These are phyloP conservation scores for Andrena cerasifolii DNA, from an alignment of 1,140 invertebrate genomes.

Conservation along the genomic window DNA sequence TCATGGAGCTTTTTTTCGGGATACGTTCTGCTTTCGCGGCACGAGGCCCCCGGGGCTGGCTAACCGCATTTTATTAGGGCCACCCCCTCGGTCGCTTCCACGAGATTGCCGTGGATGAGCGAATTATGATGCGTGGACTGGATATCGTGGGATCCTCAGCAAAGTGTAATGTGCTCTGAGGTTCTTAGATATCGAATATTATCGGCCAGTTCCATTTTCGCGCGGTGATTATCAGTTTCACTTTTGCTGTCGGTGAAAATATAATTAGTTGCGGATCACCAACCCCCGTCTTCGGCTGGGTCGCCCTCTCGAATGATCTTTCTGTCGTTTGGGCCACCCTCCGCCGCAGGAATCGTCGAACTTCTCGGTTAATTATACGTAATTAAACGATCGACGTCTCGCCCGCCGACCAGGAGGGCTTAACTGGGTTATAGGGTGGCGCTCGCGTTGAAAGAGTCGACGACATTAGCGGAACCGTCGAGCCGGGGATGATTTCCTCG, in stretches of 20 bases:
- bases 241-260: no score
- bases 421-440: constrained; percentile 11
- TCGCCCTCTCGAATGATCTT: not conserved
- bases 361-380: not conserved
- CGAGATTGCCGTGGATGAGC: not conserved
- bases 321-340: not conserved
- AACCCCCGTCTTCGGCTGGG: not conserved
- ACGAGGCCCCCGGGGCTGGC: not conserved
- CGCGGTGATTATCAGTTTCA: no score
- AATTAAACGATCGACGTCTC: not conserved
- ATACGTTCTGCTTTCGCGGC: not conserved
- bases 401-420: not conserved
- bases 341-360: not conserved
- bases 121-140: no score
- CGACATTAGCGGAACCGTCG: constrained; percentile 26
- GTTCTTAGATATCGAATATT: no score
- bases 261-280: no score
- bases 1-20: not conserved
- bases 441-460: constrained; percentile 23
- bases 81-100: not conserved
- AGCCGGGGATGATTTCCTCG: constrained; percentile 52
- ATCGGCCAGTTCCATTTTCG: no score
- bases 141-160: no score
- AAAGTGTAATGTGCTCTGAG: no score
- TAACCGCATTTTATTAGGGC: not conserved